Base-by-base conservation (phyloP, 2,113 vertebrate genomes). In the Amphiprion percula region DNA sequence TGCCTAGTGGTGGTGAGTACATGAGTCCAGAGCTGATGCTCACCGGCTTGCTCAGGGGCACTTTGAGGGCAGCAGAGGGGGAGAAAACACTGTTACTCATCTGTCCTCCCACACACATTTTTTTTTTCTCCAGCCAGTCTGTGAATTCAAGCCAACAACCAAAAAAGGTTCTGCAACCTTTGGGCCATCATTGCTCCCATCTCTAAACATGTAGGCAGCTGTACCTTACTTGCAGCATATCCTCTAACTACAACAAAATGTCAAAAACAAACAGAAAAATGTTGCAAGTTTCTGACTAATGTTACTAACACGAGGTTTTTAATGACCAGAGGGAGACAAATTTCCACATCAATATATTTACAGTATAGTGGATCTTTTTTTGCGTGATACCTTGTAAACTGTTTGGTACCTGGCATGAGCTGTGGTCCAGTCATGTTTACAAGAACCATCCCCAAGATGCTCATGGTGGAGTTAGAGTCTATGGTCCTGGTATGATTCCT, bases 371-470 rank as follows among this genome's bases (percentile, higher is more conserved):
- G n/a, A 54, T 19, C 8, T 8, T 9, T n/a, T 19, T 61, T 47
- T 14, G 47, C 68, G 17, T 37, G 58, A 41, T 26, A 24, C 68
- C 2, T 26, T 55, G 56, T 63, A 63, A 39, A 15, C 46, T 64
- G 24, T 64, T 61, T 64, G 11, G 72, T 95, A 97, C 95, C 95
- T 84, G 95, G 93, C 87, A 95, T 86, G 61, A 97, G 94, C 33
- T 94, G 95, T 73, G 96, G 95, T 87, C 94, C 96, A 1, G 94
- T 94, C 90, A 97, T 95, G 79, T 95, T 94, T 90, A 96, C 91
- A 7, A 94, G 96, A 79, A 94, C 91, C 95, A 96, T 96, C 47
- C 95, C 95, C 44, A 96, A 93, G 78, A 95, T 96, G 93, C 95
- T 97, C 95, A 97, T 96, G 15, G 96, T 96, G 55, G 89, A 92